Conservation (phyloP, 2,888 invertebrate genomes). For the Phaonia tiefii region DNA sequence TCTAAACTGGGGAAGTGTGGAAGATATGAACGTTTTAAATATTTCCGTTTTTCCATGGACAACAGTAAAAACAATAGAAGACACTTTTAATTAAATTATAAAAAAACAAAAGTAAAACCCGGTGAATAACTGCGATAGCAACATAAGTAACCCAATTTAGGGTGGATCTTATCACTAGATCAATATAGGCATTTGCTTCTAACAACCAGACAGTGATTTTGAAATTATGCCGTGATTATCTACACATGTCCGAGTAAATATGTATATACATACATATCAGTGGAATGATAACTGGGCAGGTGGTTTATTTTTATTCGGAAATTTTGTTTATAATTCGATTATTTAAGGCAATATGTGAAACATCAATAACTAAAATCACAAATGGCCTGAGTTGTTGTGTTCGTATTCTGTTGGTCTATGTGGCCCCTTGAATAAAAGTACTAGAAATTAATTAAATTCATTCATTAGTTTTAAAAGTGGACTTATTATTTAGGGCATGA, state of each 20-base stretch:
- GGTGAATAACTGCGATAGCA: constrained; percentile 4
- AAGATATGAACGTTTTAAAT: no score
- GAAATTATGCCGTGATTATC: constrained; percentile 39
- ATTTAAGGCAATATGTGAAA: not conserved
- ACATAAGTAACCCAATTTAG: not conserved
- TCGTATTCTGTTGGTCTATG: not conserved
- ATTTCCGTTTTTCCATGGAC: not conserved
- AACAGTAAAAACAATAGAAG: constrained; percentile 37
- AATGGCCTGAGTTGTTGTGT: constrained; percentile 22
- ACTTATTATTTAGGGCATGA: no score
- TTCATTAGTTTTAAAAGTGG: not conserved
- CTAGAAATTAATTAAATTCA: constrained; percentile 30
- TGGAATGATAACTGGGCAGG: not conserved
- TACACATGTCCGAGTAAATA: constrained; percentile 1
- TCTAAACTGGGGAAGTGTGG: no score
- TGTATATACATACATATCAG: not conserved
- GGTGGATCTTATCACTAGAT: not conserved
- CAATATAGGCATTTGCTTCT: not conserved
- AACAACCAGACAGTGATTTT: constrained; percentile 11
- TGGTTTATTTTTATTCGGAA: constrained; percentile 19
- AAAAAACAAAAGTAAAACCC: not conserved
- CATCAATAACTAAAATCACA: constrained; percentile 1
- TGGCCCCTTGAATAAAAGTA: constrained; percentile 10
- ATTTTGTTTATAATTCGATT: constrained; percentile 9
- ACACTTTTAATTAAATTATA: constrained; percentile 45